Percentiles rank a stretch among this genome's conserved stretches.
Evolutionary conservation across 2,888 invertebrate species (phyloP).

Genomic region (Oscheius onirici): DNA sequence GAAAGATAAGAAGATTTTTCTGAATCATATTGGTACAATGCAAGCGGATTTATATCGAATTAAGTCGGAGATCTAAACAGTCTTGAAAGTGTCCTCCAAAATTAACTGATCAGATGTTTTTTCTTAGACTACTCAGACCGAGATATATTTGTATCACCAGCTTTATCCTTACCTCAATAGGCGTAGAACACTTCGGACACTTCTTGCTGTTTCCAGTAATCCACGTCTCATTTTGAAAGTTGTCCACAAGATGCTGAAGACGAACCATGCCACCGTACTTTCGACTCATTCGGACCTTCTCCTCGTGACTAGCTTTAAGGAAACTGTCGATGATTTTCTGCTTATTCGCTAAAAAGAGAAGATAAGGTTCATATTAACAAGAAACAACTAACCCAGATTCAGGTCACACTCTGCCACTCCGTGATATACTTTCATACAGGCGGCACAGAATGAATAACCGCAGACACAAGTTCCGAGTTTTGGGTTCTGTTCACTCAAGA

Average conservation of each 20-base stretch:
- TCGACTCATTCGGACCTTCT: neutral
- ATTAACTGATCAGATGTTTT: no score
- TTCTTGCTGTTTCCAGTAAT: slow-evolving; percentile 76
- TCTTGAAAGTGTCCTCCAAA: no score
- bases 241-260: neutral
- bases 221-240: slow-evolving; percentile 75
- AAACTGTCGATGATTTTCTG: neutral
- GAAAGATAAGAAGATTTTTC: no score
- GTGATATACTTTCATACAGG: slow-evolving; percentile 78
- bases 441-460: slow-evolving; percentile 77
- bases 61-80: no score
- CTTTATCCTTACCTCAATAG: slow-evolving; percentile 77
- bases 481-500: slow-evolving; percentile 74
- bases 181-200: slow-evolving; percentile 77
- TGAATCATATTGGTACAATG: no score
- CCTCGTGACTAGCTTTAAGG: neutral
- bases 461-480: slow-evolving; percentile 76
- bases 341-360: neutral
- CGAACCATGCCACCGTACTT: neutral
- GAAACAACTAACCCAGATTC: slow-evolving; percentile 61
- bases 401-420: slow-evolving; percentile 76
- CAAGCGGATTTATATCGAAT: no score
- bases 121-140: no score
- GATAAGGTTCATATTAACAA: slow-evolving; percentile 53
- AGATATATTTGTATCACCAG: no score